Conservation (phyloP, 1,140 invertebrate genomes). For the Gonatopus flavifemur region DNA sequence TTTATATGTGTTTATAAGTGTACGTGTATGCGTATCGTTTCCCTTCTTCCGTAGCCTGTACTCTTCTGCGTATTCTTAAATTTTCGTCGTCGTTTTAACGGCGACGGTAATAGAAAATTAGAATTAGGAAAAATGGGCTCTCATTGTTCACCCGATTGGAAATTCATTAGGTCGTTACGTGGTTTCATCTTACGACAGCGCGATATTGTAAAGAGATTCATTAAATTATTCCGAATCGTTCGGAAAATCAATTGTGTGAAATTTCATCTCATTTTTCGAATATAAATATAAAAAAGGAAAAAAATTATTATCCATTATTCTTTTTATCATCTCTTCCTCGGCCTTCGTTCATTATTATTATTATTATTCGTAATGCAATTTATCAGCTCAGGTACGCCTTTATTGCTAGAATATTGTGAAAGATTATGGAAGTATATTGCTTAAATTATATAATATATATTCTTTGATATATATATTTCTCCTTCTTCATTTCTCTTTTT, state of each 20-base stretch:
- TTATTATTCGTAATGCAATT: background rate
- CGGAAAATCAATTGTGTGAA: conserved; percentile 14
- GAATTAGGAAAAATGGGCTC: conserved; percentile 47
- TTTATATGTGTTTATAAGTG: conserved; percentile 2
- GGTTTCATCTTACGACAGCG: conserved; percentile 16
- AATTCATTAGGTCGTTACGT: no score
- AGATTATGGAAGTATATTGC: conserved; percentile 4
- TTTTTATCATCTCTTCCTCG: background rate
- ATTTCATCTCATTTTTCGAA: background rate
- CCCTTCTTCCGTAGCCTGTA: background rate
- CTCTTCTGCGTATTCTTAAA: background rate
- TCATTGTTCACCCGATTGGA: no score
- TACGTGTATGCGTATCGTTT: conserved; percentile 3
- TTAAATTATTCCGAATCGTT: conserved; percentile 7
- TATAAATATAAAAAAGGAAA: conserved; percentile 16
- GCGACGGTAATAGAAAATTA: no score
- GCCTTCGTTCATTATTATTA: conserved; percentile 4
- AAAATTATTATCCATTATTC: conserved; percentile 23
- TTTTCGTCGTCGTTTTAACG: no score
- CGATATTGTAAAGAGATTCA: background rate
- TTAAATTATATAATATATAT: conserved; percentile 7
- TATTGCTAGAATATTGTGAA: conserved; percentile 37
- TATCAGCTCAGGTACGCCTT: conserved; percentile 36
- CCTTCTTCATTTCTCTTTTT: no score
- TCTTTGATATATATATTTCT: conserved; percentile 6